Evolutionary conservation across 2,888 invertebrate genomes (phyloP), one percentile per base, ranked within the genome.

Genomic region (Pyrochroa serraticornis): DNA sequence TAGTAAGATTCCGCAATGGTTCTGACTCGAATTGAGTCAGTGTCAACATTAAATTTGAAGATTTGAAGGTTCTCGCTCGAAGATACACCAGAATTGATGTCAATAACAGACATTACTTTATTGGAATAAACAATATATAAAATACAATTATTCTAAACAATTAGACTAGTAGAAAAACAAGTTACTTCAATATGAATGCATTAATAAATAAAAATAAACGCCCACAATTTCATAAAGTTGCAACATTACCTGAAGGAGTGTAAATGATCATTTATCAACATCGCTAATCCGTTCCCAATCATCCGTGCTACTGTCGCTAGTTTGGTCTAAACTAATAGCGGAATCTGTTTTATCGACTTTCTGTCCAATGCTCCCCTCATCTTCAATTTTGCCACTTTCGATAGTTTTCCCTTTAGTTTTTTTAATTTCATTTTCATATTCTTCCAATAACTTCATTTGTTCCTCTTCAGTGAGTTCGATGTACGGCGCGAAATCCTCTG

Each of bases 381-480:
- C 44, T 35, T 39, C 31, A 53, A 13, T 33, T 46, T 46, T 10
- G 31, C 14, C n/a, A 45, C 6, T 34, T 34, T 43, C 36, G 35
- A 36, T 51, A 14, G 51, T 46, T 49, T 60, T 39, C 42, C 55
- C 57, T 58, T 12, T 39, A 13, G 37, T 6, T 3, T 55, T 58
- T 63, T 61, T 63, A 9, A 72, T 85, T 75, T 89, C 89, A 57
- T 81, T 83, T 74, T 89, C 88, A 74, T 89, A 89, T 71, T 88
- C 85, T 71, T 87, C 85, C 69, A 89, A 77, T 49, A 89, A 80
- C 68, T 87, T 78, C 3, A 81, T 88, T 74, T 89, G 88, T 70
- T 89, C 86, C 77, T 88, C 89, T 77, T 89, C 89, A 3, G 88
- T 85, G 50, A 89, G 77, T 77, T 88, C 88, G 54, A 88, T 82